Evolutionary conservation across 92 coral and sea anemone species (phyloP).

Genomic region (Epizoanthus fatuus): DNA sequence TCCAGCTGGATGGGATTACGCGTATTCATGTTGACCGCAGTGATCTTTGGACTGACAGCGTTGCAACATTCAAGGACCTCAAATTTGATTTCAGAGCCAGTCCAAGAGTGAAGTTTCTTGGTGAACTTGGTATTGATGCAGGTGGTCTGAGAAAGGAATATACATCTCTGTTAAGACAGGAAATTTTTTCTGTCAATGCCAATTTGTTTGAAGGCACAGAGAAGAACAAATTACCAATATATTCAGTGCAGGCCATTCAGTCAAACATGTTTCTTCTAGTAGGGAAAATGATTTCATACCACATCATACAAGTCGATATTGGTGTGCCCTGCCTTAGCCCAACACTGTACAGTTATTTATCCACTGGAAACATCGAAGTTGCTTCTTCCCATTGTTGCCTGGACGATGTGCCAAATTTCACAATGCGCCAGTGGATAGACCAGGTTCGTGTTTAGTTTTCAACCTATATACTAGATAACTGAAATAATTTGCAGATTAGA

Average conservation of each 20-base stretch:
- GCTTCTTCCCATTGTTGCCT: constrained; percentile 60
- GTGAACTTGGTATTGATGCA: constrained; percentile 71
- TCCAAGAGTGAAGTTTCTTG: constrained; percentile 52
- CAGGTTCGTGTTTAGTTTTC: constrained; percentile 30
- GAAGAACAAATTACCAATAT: constrained; percentile 63
- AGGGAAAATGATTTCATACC: constrained; percentile 72
- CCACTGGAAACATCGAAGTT: constrained; percentile 37
- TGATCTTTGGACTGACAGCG: constrained; percentile 65
- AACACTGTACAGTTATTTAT: constrained; percentile 61
- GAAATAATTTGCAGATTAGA: too few relatives aligned
- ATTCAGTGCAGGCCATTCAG: constrained; percentile 52
- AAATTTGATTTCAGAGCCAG: constrained; percentile 36
- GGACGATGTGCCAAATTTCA: constrained; percentile 60
- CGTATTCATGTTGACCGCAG: constrained; percentile 45
- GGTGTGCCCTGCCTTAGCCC: constrained; percentile 69
- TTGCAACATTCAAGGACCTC: constrained; percentile 57
- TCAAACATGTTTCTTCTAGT: constrained; percentile 62
- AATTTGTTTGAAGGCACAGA: constrained; percentile 71
- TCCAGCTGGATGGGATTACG: constrained; percentile 41
- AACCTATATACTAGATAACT: too few relatives aligned
- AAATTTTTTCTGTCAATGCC: constrained; percentile 65
- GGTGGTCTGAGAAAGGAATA: constrained; percentile 70
- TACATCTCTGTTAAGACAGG: constrained; percentile 51
- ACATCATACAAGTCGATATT: constrained; percentile 56
- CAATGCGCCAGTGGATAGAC: constrained; percentile 49